Evolutionary conservation across 2,797 vertebrate species (phyloP), one percentile per base, ranked within the genome.

Genomic region (Sebastes matsubarae): DNA sequence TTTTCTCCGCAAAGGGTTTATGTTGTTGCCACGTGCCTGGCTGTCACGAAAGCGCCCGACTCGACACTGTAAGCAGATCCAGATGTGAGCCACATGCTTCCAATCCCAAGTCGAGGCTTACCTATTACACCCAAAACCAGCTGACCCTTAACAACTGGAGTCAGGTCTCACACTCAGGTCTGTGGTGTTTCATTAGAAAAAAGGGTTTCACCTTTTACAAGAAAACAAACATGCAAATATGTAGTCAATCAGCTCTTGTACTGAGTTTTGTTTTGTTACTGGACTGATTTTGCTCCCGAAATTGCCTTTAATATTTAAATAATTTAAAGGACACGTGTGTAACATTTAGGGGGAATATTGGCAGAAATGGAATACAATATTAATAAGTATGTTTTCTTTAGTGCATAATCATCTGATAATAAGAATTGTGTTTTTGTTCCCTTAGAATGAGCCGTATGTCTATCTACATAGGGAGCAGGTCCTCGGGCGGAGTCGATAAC

Each of bases 141-240:
- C 86, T 25, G 75, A 89, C 76, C 82, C 65, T 69, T 86, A 89
- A 84, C 88, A 86, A 87, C 67, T 87, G 75, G 75, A 93, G 83
- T 84, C 77, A 64, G 89, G 94, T 95, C 93, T 95, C 94, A 95
- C 95, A 95, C 94, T 92, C 87, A 89, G 93, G 93, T 96, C 95
- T 95, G 96, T 95, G 94, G 94, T 96, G 96, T 94, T 95, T 95
- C 93, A 93, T 94, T 81, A 89, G 93, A 86, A 92, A 92, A 92
- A 90, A 50, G 34, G 60, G 91, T 95, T 95, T 94, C 87, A 83
- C 92, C 88, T 96, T 96, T 96, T 95, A 85, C 92, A 95, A 93
- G 60, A 93, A 94, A 91, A 83, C 81, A 90, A 88, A 87, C 65
- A 57, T 85, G 24, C 85, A 42, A 83, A 72, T 30, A 54, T 27